Percentiles rank a stretch among this genome's conserved stretches.
Evolutionary conservation across 2,888 invertebrate genomes (phyloP).

Genomic region (Ceramica pisi): DNA sequence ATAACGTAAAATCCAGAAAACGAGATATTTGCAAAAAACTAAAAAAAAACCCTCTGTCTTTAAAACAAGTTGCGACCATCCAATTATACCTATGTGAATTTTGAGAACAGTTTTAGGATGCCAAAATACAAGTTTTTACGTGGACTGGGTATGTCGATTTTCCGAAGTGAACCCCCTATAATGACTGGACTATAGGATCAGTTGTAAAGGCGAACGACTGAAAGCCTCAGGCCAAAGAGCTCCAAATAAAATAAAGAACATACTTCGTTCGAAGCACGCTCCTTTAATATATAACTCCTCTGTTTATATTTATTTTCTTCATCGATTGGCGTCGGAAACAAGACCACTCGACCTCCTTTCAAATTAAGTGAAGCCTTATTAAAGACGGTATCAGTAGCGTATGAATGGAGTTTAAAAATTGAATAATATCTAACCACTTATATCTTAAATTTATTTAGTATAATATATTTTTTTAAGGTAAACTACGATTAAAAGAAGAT

Average conservation of each 20-base stretch:
- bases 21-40: too few relatives aligned
- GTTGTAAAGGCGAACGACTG: neutral
- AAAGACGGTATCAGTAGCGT: slow-evolving; percentile 15
- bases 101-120: too few relatives aligned
- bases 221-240: neutral
- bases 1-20: too few relatives aligned
- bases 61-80: too few relatives aligned
- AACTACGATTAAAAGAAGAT: neutral
- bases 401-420: slow-evolving; percentile 21
- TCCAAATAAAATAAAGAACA: slow-evolving; percentile 4
- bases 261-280: slow-evolving; percentile 13
- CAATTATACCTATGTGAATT: too few relatives aligned
- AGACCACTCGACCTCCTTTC: slow-evolving; percentile 41
- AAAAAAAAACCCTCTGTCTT: too few relatives aligned
- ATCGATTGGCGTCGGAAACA: slow-evolving; percentile 27
- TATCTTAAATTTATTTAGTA: neutral
- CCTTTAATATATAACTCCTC: neutral
- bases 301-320: slow-evolving; percentile 37
- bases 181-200: neutral
- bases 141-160: too few relatives aligned
- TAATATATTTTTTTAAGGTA: neutral
- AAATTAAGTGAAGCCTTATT: slow-evolving; percentile 42
- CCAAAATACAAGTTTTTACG: too few relatives aligned
- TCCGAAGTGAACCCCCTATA: too few relatives aligned
- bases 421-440: neutral